Conservation (phyloP, 2,797 vertebrate species). For the Sardinella longiceps region DNA sequence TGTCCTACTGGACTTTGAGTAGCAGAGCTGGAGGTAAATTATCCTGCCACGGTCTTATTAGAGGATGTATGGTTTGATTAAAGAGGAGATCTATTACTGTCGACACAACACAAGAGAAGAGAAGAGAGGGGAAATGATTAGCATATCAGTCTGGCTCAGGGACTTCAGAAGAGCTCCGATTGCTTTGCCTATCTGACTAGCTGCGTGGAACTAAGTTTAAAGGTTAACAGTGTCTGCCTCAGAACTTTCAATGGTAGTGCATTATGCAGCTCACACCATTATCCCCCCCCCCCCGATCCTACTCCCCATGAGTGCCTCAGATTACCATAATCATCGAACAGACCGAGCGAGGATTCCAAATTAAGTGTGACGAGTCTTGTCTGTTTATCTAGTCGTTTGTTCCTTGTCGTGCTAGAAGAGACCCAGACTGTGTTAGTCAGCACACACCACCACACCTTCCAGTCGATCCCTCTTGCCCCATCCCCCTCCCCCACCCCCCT, state of each 20-base stretch:
- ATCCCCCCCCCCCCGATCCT: neutral
- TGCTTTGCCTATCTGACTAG: neutral
- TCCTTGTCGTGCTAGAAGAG: neutral
- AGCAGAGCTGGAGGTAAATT: neutral
- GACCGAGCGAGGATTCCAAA: neutral
- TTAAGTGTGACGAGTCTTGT: neutral
- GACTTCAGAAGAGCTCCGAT: neutral
- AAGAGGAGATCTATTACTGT: slow-evolving; percentile 7
- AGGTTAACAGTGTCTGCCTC: slow-evolving; percentile 13
- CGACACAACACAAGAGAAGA: neutral
- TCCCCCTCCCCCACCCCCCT: too few relatives aligned
- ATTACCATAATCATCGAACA: slow-evolving; percentile 18
- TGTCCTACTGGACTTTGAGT: neutral
- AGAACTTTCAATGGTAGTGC: neutral
- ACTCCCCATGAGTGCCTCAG: neutral
- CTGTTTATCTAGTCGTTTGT: neutral
- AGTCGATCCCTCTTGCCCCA: neutral
- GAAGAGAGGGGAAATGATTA: neutral
- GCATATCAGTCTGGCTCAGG: neutral
- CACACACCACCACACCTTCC: neutral
- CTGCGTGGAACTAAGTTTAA: slow-evolving; percentile 4
- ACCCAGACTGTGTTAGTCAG: neutral
- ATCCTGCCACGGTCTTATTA: neutral
- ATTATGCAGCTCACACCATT: neutral
- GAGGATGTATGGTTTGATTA: slow-evolving; percentile 31